phyloP scores from a whole-genome alignment of 2,888 invertebrate species.

The Sinotaia quadrata region DNA sequence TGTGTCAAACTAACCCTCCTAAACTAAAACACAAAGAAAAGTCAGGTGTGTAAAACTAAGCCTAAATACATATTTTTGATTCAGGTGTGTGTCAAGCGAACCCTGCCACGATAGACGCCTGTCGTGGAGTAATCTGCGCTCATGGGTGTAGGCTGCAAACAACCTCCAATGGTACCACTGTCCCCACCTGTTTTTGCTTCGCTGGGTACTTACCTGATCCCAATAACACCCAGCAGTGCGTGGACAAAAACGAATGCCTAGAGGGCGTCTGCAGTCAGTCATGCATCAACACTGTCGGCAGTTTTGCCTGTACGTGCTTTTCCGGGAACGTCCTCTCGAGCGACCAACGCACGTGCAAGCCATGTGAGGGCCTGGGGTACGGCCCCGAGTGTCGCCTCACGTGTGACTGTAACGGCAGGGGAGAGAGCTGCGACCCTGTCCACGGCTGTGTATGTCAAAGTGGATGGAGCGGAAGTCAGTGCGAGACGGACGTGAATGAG shows the following conservation, averaged over 20 bases:
- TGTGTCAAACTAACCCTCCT: too few relatives aligned
- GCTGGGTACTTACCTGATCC: background rate
- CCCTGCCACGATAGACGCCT: background rate
- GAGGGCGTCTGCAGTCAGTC: constrained; percentile 22
- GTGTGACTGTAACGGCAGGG: constrained; percentile 33
- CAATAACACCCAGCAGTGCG: background rate
- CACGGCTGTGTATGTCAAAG: constrained; percentile 53
- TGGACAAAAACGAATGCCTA: constrained; percentile 29
- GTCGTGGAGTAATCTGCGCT: background rate
- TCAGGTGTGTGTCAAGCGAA: too few relatives aligned
- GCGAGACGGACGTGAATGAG: constrained; percentile 56
- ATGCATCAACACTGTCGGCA: constrained; percentile 25
- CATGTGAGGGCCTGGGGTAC: constrained; percentile 19
- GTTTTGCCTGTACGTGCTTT: constrained; percentile 28
- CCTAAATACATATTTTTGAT: too few relatives aligned
- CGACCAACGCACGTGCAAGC: constrained; percentile 16
- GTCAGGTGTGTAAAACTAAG: too few relatives aligned
- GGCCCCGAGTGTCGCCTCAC: constrained; percentile 33
- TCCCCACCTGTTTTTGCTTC: background rate
- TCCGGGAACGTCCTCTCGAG: constrained; percentile 18
- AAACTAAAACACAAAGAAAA: too few relatives aligned
- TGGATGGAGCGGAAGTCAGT: constrained; percentile 56
- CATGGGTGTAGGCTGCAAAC: constrained; percentile 13
- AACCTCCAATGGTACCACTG: background rate
- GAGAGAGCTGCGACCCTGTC: constrained; percentile 29